Conservation (phyloP, 2,797 vertebrate genomes). For the Babyrousa celebensis region DNA sequence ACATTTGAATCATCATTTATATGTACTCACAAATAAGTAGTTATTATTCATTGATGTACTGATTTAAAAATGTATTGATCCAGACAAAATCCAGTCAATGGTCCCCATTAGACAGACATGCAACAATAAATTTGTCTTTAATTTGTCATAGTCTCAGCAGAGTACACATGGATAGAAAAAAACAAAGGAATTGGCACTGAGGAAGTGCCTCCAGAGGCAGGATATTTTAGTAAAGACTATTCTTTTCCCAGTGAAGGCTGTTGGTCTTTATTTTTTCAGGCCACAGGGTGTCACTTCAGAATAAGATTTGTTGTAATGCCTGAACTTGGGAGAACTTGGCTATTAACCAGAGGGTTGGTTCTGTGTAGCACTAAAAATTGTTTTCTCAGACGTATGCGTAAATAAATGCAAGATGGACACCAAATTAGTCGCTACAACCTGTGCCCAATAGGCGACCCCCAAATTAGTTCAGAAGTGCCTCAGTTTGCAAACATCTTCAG, state of each 20-base stretch:
- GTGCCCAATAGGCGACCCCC: neutral
- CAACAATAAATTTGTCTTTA: neutral
- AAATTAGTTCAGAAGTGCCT: neutral
- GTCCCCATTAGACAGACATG: neutral
- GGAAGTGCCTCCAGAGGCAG: neutral
- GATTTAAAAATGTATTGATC: neutral
- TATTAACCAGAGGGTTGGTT: neutral
- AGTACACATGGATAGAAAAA: neutral
- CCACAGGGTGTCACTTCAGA: conserved; percentile 63
- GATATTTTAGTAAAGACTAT: neutral
- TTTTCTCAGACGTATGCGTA: neutral
- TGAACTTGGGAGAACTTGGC: neutral
- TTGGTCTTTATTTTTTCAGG: neutral
- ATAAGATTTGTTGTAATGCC: neutral
- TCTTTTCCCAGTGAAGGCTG: neutral
- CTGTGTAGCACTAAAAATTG: neutral
- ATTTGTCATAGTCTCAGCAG: neutral
- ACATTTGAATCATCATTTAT: neutral
- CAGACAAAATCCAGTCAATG: neutral
- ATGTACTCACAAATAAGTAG: neutral
- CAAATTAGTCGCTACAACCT: neutral
- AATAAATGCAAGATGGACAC: neutral
- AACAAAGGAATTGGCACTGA: too few relatives aligned
- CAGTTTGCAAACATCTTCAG: neutral
- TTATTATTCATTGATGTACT: neutral